phyloP scores from a whole-genome alignment of 1,140 invertebrate genomes.

The Holcopasites calliopsidis region DNA sequence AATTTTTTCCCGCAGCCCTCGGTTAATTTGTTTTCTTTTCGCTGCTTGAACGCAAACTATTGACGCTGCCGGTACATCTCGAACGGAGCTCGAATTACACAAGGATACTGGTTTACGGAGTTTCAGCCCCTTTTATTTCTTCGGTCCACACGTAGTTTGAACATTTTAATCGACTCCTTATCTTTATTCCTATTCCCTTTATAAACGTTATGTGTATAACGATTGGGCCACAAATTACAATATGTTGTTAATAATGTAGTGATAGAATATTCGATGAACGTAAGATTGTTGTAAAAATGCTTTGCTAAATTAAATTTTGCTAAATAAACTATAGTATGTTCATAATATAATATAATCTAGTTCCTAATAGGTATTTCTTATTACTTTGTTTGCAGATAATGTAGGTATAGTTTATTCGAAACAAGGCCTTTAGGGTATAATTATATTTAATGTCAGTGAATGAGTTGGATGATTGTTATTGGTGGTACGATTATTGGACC shows the following conservation, averaged over 20 bases:
- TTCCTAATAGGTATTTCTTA: not conserved
- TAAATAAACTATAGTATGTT: too few relatives aligned
- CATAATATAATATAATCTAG: too few relatives aligned
- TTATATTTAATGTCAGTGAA: slow-evolving; percentile 78
- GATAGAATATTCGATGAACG: not conserved
- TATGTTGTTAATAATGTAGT: not conserved
- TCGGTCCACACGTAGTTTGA: not conserved
- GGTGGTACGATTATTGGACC: slow-evolving; percentile 71
- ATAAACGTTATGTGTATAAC: not conserved
- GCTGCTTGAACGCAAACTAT: not conserved
- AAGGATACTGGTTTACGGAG: not conserved
- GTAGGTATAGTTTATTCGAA: slow-evolving; percentile 77
- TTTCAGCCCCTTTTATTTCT: slow-evolving; percentile 5
- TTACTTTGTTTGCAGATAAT: slow-evolving; percentile 72
- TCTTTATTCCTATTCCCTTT: not conserved
- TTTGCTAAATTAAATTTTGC: not conserved
- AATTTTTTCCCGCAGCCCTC: too few relatives aligned
- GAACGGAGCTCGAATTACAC: not conserved
- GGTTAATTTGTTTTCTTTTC: not conserved
- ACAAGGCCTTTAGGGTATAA: slow-evolving; percentile 77
- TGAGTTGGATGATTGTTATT: slow-evolving; percentile 75
- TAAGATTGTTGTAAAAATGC: not conserved
- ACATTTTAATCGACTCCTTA: not conserved
- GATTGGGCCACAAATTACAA: not conserved
- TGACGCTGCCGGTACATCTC: slow-evolving; percentile 8